phyloP scores from a whole-genome alignment of 2,888 invertebrate genomes.

The Acleris literana region DNA sequence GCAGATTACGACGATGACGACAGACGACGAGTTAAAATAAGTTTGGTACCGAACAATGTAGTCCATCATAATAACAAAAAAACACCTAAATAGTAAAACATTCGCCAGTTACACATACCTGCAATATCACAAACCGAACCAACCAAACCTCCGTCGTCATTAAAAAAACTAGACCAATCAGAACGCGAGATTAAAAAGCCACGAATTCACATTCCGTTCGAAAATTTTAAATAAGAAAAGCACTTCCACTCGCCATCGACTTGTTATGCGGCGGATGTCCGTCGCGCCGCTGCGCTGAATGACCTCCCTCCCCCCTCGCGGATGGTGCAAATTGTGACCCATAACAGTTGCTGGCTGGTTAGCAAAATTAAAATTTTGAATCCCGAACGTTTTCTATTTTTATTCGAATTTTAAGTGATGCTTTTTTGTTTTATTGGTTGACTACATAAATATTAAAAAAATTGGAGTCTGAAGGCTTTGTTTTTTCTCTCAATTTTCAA shows the following conservation, averaged over 20 bases:
- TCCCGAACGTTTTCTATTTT: slow-evolving; percentile 11
- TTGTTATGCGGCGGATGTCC: slow-evolving; percentile 85
- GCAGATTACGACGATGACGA: no score
- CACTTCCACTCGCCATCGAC: slow-evolving; percentile 75
- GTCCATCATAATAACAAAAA: no score
- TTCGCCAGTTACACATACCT: not conserved
- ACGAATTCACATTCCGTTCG: slow-evolving; percentile 29
- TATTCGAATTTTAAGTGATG: slow-evolving; percentile 2
- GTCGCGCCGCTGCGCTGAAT: slow-evolving; percentile 83
- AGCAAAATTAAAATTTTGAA: slow-evolving; percentile 32
- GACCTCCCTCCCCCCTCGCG: slow-evolving; percentile 79
- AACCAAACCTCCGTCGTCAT: not conserved
- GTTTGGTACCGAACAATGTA: no score
- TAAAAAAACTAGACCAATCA: slow-evolving; percentile 40
- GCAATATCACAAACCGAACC: not conserved
- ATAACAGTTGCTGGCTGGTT: slow-evolving; percentile 50
- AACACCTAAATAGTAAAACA: not conserved
- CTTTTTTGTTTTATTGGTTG: slow-evolving; percentile 1
- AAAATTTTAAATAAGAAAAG: slow-evolving; percentile 74
- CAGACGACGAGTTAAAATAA: no score
- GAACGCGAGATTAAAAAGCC: slow-evolving; percentile 57
- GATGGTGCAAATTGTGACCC: slow-evolving; percentile 81
- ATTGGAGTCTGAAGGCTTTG: no score
- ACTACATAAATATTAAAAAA: not conserved
- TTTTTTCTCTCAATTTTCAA: no score